phyloP scores from a whole-genome alignment of 2,797 vertebrate genomes.

The Melopsittacus undulatus region DNA sequence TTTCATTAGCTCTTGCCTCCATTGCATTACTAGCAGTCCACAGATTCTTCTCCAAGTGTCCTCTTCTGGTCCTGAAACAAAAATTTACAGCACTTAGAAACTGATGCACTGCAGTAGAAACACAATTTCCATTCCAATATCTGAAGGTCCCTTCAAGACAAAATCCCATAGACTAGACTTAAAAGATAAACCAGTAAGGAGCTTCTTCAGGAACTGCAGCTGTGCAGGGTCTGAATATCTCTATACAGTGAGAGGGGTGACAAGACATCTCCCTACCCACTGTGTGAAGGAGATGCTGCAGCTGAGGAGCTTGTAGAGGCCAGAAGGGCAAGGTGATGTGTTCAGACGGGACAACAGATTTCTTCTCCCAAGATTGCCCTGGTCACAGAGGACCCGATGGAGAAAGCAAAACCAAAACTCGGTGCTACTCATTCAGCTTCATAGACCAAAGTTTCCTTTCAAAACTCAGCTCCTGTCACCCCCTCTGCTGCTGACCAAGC shows the following conservation, averaged over 20 bases:
- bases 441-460: not conserved
- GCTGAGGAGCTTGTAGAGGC: not conserved
- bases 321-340: not conserved
- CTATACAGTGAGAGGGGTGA: not conserved
- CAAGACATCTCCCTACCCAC: rapidly evolving
- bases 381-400: not conserved
- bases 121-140: not conserved
- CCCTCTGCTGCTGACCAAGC: not conserved
- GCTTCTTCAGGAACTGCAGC: not conserved
- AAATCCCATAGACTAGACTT: not conserved
- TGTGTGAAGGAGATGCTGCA: not conserved
- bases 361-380: not conserved
- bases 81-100: not conserved
- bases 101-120: not conserved
- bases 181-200: not conserved
- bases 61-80: constrained; percentile 21
- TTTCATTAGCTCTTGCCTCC: not conserved
- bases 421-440: not conserved
- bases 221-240: rapidly evolving
- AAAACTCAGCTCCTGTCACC: not conserved
- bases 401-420: not conserved
- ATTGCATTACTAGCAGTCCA: not conserved
- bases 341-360: not conserved
- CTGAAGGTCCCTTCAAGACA: not conserved
- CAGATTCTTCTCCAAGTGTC: not conserved